Conservation (phyloP, 2,797 vertebrate genomes). For the Pristis pectinata region DNA sequence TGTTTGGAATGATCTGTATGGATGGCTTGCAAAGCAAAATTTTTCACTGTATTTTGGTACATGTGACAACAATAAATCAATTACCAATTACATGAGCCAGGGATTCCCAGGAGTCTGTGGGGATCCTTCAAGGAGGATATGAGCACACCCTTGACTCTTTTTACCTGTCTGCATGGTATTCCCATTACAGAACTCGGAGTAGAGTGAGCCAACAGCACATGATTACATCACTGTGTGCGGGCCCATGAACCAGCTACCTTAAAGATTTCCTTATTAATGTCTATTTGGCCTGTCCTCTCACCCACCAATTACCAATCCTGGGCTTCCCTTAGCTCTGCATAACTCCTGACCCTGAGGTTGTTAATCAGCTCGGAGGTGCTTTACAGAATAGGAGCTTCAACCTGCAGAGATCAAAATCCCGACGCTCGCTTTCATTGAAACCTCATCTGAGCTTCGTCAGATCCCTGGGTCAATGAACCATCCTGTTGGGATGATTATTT, state of each 20-base stretch:
- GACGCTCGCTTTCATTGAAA: neutral
- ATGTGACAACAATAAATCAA: too few relatives aligned
- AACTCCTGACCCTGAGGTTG: neutral
- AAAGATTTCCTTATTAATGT: neutral
- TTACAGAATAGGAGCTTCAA: neutral
- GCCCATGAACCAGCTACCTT: too few relatives aligned
- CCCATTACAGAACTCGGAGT: too few relatives aligned
- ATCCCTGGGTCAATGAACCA: neutral
- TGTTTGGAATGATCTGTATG: too few relatives aligned
- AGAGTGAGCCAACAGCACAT: neutral
- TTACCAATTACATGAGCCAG: too few relatives aligned
- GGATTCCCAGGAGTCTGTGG: too few relatives aligned
- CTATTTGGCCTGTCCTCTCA: neutral
- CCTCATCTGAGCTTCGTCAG: neutral
- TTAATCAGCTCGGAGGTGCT: neutral
- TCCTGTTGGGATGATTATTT: slow-evolving; percentile 34
- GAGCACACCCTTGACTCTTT: too few relatives aligned
- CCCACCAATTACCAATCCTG: neutral
- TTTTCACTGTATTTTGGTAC: too few relatives aligned
- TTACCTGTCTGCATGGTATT: too few relatives aligned
- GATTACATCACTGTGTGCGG: too few relatives aligned
- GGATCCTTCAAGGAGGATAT: too few relatives aligned
- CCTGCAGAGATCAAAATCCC: neutral
- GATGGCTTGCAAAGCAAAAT: too few relatives aligned
- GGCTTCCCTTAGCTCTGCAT: neutral